Base-by-base conservation (phyloP, 2,888 invertebrate genomes). In the Mythimna impura region DNA sequence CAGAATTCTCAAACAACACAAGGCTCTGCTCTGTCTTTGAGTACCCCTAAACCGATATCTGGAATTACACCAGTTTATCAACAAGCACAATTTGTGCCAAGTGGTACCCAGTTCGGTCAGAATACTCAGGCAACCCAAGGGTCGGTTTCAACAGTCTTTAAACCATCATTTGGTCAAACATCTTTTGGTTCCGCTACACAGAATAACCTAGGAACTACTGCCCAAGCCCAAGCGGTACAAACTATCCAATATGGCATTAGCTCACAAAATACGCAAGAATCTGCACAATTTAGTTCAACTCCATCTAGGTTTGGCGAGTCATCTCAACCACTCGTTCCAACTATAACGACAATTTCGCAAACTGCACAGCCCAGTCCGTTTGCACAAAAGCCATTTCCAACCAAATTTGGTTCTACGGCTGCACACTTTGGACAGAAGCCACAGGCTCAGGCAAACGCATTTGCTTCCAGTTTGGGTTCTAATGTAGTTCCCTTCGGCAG, bases 381-480 rank as follows among this genome's bases (percentile, higher is more conserved):
- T 12, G 67, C 61, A 9, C 70, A 72, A 68, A 85, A 77, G 34
- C 79, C 84, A 55, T n/a, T 70, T 10, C 22, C 22, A 57, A 36
- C 52, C 14, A 25, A 40, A n/a, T 76, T 80, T 40, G 71, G 73
- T 65, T 70, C 72, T 25, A 43, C 63, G 1, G 30, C 55, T 43
- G 58, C 60, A 55, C 66, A 72, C 7, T 73, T 76, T 17, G 81
- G 47, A 6, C 73, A 68, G 57, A 72, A 74, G 22, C 81, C 83
- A 50, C 63, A 66, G 9, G 54, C 54, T 30, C 57, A 72, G 17
- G 70, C 71, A 22, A 82, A 17, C 54, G 74, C 80, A 22, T 86
- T 77, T 67, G 78, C 73, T 50, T 71, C 76, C 12, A 75, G 30
- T 22, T 47, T 73, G n/a, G 66, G 57, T 3, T 73, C 79, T 54